A percentile compares a stretch with the other conserved stretches of the same genome.
phyloP scores from a whole-genome alignment of 2,888 invertebrate genomes.

The Scaptomyza reducta region DNA sequence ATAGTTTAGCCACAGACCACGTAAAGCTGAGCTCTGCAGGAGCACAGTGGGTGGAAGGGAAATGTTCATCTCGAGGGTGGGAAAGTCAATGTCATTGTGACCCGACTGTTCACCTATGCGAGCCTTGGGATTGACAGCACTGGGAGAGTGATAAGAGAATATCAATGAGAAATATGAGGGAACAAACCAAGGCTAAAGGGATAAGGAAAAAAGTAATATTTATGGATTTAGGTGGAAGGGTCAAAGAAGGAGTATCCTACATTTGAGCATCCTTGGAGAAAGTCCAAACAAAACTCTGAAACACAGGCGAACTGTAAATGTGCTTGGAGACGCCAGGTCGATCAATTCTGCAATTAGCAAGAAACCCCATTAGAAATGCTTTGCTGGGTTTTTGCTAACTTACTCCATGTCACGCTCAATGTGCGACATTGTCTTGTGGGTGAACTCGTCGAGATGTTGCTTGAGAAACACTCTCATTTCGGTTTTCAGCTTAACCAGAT shows the following conservation, averaged over 20 bases:
- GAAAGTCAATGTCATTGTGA: conserved; percentile 84
- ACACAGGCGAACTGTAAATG: conserved; percentile 81
- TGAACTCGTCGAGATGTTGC: conserved; percentile 83
- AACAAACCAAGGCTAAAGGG: too few relatives aligned
- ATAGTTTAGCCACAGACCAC: conserved; percentile 85
- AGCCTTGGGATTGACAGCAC: conserved; percentile 77
- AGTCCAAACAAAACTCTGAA: conserved; percentile 83
- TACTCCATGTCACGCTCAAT: conserved; percentile 84
- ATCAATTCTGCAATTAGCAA: conserved; percentile 68
- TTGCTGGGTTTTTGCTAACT: conserved; percentile 31
- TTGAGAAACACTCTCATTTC: conserved; percentile 81
- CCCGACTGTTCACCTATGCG: conserved; percentile 80
- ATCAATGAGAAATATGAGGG: too few relatives aligned
- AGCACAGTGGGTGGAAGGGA: conserved; percentile 84
- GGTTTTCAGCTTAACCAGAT: conserved; percentile 80
- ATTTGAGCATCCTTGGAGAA: conserved; percentile 82
- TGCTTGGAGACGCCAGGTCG: conserved; percentile 82
- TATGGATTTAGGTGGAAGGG: too few relatives aligned
- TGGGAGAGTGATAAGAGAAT: conserved; percentile 7
- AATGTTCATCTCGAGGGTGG: conserved; percentile 84
- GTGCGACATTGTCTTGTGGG: conserved; percentile 83
- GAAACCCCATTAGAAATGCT: background rate
- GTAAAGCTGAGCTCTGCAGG: conserved; percentile 84
- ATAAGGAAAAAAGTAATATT: too few relatives aligned
- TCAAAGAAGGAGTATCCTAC: conserved; percentile 53